phyloP scores from a whole-genome alignment of 2,888 invertebrate genomes.

The Dryobotodes eremita region DNA sequence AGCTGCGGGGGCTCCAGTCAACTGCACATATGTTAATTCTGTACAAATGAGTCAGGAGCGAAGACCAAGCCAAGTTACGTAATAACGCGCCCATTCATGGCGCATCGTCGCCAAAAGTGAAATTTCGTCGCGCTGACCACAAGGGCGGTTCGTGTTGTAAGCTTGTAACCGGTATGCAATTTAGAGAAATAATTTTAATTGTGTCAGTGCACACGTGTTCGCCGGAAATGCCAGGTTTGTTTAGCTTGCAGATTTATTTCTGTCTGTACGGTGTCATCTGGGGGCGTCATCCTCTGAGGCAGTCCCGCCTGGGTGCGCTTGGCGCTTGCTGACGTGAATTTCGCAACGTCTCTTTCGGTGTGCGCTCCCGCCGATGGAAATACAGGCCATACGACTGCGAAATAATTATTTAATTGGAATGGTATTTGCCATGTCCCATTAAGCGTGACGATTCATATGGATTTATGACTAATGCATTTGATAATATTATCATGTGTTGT shows the following conservation, averaged over 20 bases:
- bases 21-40: constrained; percentile 83
- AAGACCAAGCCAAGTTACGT: constrained; percentile 82
- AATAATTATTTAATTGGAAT: constrained; percentile 66
- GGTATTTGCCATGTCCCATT: constrained; percentile 29
- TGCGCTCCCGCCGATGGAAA: constrained; percentile 79
- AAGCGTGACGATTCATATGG: constrained; percentile 8
- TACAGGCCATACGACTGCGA: constrained; percentile 75
- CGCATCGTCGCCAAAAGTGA: constrained; percentile 77
- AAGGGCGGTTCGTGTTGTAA: constrained; percentile 40
- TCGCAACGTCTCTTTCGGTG: constrained; percentile 78
- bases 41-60: constrained; percentile 83
- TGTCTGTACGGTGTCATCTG: constrained; percentile 86
- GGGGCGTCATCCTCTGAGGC: constrained; percentile 84
- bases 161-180: constrained; percentile 50
- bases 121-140: constrained; percentile 65
- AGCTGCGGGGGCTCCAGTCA: constrained; percentile 79
- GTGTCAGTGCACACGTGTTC: constrained; percentile 83
- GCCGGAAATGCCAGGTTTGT: constrained; percentile 89
- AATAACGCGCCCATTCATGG: constrained; percentile 85
- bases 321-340: constrained; percentile 82
- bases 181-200: constrained; percentile 79
- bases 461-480: constrained; percentile 26
- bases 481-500: constrained; percentile 19
- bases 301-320: constrained; percentile 78
- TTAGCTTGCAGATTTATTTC: constrained; percentile 89